Evolutionary conservation across 2,113 vertebrate genomes (phyloP).

Genomic region (Sialia sialis): DNA sequence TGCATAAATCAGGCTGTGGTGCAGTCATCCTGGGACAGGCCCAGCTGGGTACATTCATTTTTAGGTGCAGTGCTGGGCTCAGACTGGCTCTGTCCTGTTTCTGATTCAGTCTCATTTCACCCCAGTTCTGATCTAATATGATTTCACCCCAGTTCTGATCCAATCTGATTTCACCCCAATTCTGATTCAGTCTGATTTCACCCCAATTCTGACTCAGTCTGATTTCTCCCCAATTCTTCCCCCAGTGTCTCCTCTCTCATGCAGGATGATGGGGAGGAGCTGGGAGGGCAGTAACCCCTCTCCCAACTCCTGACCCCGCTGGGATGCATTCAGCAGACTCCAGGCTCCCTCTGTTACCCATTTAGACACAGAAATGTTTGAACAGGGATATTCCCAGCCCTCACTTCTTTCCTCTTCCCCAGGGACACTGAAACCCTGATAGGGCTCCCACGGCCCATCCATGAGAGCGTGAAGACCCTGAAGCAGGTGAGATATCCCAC

Average conservation of each 20-base stretch:
- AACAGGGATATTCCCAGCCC: background rate
- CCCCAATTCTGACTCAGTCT: no score
- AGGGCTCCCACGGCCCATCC: slow-evolving; percentile 92
- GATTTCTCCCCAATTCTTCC: fast-evolving
- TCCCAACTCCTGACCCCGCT: background rate
- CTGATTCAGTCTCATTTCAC: background rate
- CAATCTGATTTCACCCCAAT: no score
- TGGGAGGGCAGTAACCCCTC: background rate
- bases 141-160: background rate
- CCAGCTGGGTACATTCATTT: background rate
- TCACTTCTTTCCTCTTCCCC: background rate
- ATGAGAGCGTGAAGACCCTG: slow-evolving; percentile 95
- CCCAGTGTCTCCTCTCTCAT: fast-evolving
- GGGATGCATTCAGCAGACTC: background rate
- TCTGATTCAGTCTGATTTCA: no score
- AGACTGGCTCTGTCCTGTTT: background rate
- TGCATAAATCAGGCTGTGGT: background rate
- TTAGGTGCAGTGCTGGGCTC: background rate
- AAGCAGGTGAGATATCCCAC: slow-evolving; percentile 81
- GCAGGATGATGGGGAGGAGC: background rate
- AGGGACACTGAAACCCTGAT: slow-evolving; percentile 96
- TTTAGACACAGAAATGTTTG: background rate
- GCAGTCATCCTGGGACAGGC: background rate
- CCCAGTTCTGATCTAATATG: no score
- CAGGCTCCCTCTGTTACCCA: background rate